Conservation (phyloP, 1,140 invertebrate species). For the Antheraea mylitta region DNA sequence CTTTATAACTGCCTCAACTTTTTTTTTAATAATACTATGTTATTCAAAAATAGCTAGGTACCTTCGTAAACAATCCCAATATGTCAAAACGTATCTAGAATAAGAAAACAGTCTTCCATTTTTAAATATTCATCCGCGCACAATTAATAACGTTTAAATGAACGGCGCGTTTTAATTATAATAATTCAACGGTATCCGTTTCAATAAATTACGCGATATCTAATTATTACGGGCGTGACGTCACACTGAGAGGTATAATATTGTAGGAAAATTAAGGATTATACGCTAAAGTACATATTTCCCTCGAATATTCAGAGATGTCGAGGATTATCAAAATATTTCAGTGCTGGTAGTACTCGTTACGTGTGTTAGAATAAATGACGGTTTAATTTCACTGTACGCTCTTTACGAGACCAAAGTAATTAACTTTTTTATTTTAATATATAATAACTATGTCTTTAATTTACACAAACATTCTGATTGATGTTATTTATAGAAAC, state of each 20-base stretch:
- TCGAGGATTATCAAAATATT: conserved; percentile 3
- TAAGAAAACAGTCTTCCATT: neutral
- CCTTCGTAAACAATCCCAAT: neutral
- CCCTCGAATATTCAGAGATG: neutral
- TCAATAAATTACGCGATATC: conserved; percentile 20
- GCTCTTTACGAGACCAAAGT: neutral
- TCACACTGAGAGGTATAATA: conserved; percentile 23
- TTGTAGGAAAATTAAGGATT: conserved; percentile 5
- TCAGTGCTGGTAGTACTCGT: neutral
- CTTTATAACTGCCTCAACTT: too few relatives aligned
- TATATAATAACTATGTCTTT: too few relatives aligned
- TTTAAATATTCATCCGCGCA: neutral
- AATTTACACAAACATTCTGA: neutral
- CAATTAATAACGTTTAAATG: conserved; percentile 12
- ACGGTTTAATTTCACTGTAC: conserved; percentile 15
- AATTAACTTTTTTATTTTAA: neutral
- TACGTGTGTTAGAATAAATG: conserved; percentile 3
- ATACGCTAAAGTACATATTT: neutral
- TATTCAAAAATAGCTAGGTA: neutral
- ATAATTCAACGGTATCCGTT: conserved; percentile 27
- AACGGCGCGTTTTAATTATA: conserved; percentile 18
- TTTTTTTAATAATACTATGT: too few relatives aligned
- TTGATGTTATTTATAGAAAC: neutral
- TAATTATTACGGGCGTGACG: conserved; percentile 23
- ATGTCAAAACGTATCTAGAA: neutral